phyloP scores from a whole-genome alignment of 2,888 invertebrate species.

The Meliscaeva auricollis region DNA sequence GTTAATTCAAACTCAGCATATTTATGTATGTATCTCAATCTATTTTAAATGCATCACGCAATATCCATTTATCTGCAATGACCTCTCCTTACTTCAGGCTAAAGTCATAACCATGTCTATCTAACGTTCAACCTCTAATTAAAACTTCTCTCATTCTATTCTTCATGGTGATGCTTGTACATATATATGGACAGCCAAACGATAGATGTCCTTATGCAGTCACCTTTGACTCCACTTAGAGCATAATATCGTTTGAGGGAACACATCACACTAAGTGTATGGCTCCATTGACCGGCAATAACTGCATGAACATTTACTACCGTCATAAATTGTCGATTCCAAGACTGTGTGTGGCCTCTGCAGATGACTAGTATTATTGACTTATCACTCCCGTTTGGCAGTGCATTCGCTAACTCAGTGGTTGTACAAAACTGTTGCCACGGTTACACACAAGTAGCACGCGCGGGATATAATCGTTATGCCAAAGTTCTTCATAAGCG shows the following conservation, averaged over 20 bases:
- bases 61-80: slow-evolving; percentile 44
- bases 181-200: slow-evolving; percentile 31
- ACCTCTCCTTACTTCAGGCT: slow-evolving; percentile 45
- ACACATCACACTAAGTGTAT: not conserved
- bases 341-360: too few species aligned
- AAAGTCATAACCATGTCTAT: slow-evolving; percentile 67
- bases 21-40: not conserved
- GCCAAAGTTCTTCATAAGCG: too few species aligned
- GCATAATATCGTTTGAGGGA: slow-evolving; percentile 52
- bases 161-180: slow-evolving; percentile 6
- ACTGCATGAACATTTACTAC: slow-evolving; percentile 61
- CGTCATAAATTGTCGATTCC: slow-evolving; percentile 69
- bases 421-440: too few species aligned
- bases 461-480: too few species aligned
- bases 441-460: too few species aligned
- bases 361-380: too few species aligned
- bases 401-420: too few species aligned
- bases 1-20: too few species aligned
- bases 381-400: too few species aligned
- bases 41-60: slow-evolving; percentile 57
- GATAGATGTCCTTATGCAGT: slow-evolving; percentile 60
- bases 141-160: slow-evolving; percentile 28
- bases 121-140: slow-evolving; percentile 46
- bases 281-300: not conserved
- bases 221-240: slow-evolving; percentile 67